Percentiles rank a stretch among this genome's conserved stretches.
These are phyloP conservation scores for Hestina assimilis DNA, from an alignment of 1,140 invertebrate species.

Conservation along the genomic window DNA sequence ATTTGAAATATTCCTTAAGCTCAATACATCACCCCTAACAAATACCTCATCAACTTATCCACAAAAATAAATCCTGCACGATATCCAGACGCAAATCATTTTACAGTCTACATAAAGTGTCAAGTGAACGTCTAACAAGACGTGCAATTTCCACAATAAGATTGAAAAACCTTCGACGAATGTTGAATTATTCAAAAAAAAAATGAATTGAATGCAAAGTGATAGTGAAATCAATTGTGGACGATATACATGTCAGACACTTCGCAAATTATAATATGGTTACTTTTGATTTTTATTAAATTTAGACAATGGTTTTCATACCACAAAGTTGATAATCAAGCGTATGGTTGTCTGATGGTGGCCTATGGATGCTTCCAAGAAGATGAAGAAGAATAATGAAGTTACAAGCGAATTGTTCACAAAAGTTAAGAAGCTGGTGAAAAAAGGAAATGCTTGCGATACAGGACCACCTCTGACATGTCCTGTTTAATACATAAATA, in stretches of 20 bases:
- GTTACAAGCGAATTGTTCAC: too few species aligned
- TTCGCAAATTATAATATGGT: constrained; percentile 59
- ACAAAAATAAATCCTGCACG: background rate
- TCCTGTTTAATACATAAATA: too few species aligned
- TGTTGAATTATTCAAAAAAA: constrained; percentile 72
- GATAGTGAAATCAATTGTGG: constrained; percentile 54
- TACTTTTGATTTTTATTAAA: too few species aligned
- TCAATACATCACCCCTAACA: too few species aligned
- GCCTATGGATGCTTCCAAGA: too few species aligned
- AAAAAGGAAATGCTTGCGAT: too few species aligned
- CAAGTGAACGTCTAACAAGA: constrained; percentile 47
- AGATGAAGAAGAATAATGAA: too few species aligned
- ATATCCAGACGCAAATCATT: background rate
- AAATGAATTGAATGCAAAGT: constrained; percentile 57
- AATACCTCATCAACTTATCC: background rate
- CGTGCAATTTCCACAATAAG: constrained; percentile 49
- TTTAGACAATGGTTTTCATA: constrained; percentile 20
- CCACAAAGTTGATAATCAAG: too few species aligned
- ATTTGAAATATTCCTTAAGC: too few species aligned
- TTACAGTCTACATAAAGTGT: constrained; percentile 21
- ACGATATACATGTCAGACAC: constrained; percentile 51
- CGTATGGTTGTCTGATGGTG: too few species aligned
- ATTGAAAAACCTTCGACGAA: constrained; percentile 42
- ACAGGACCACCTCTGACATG: too few species aligned
- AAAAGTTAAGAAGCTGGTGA: too few species aligned